Evolutionary conservation across 2,888 invertebrate species (phyloP).

Genomic region (Sarcophaga carnaria): DNA sequence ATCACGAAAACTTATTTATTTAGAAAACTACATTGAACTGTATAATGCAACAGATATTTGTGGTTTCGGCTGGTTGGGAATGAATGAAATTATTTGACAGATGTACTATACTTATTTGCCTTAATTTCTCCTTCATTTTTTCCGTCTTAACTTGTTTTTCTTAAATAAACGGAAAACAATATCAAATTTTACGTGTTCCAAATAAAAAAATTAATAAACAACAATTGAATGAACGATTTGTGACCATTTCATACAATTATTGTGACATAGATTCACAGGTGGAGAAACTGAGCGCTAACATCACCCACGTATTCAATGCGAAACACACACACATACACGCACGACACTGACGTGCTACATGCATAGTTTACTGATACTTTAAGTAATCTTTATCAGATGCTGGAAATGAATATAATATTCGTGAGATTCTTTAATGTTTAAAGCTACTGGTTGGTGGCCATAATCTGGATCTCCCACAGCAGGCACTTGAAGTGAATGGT

Average conservation of each 20-base stretch:
- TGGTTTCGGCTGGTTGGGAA: slow-evolving; percentile 33
- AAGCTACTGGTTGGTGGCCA: too few species aligned
- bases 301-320: neutral
- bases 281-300: neutral
- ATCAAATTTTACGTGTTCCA: neutral
- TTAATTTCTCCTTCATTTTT: neutral
- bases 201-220: neutral
- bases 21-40: slow-evolving; percentile 21
- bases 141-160: neutral
- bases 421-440: neutral
- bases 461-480: neutral
- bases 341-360: neutral
- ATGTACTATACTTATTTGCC: neutral
- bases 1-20: slow-evolving; percentile 22
- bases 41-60: slow-evolving; percentile 23
- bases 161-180: slow-evolving; percentile 7
- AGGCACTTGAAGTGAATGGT: neutral
- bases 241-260: neutral
- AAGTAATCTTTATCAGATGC: neutral
- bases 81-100: slow-evolving; percentile 34
- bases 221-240: neutral
- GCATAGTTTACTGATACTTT: neutral
- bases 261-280: too few species aligned
- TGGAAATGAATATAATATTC: neutral
- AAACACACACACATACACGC: neutral